Evolutionary conservation across 1,140 invertebrate species (phyloP).

Genomic region (Telenomus remus): DNA sequence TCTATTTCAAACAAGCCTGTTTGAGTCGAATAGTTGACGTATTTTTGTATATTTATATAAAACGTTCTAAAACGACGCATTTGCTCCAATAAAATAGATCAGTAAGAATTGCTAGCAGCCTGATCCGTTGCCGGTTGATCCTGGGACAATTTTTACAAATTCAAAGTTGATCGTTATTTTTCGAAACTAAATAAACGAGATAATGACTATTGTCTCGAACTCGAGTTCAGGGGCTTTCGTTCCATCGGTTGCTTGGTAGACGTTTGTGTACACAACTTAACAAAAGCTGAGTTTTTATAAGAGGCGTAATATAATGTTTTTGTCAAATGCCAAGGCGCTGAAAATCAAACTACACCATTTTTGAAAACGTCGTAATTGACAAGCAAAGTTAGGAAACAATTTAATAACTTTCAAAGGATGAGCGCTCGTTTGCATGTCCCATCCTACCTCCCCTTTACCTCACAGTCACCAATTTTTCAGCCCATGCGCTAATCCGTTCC

Average conservation of each 20-base stretch:
- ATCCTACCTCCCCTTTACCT: conserved; percentile 14
- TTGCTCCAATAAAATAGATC: conserved; percentile 34
- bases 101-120: conserved; percentile 7
- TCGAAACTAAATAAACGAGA: not conserved
- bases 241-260: not conserved
- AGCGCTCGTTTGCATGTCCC: conserved; percentile 29
- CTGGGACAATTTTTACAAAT: conserved; percentile 14
- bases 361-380: not conserved
- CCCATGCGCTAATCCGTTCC: conserved; percentile 72
- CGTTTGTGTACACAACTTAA: too few species aligned
- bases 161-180: too few species aligned
- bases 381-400: not conserved
- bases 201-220: not conserved
- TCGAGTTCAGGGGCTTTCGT: not conserved
- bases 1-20: conserved; percentile 54
- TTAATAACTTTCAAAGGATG: conserved; percentile 17
- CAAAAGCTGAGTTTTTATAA: not conserved
- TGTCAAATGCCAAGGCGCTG: not conserved
- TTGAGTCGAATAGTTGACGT: conserved; percentile 71
- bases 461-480: conserved; percentile 54
- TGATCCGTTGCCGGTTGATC: conserved; percentile 9
- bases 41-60: conserved; percentile 77
- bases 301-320: not conserved
- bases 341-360: conserved; percentile 4
- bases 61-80: conserved; percentile 55